Evolutionary conservation across 2,888 invertebrate genomes (phyloP), one percentile per base, ranked within the genome.

Genomic region (Lamellibrachia satsuma): DNA sequence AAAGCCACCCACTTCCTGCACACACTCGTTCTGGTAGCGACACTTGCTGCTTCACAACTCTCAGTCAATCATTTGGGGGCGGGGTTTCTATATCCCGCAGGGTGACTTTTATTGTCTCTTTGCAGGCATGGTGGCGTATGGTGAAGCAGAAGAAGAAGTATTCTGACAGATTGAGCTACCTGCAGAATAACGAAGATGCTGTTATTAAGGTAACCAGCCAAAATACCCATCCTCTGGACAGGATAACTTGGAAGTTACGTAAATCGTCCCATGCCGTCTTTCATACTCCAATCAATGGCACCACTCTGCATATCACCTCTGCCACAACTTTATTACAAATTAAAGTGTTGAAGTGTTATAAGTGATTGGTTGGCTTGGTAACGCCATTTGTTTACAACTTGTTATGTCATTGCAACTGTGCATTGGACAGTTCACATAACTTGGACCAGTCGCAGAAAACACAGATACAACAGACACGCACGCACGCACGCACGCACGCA

Each of bases 61-160:
- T 22, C 39, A 1, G 51, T 52, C 8, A 91, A 22, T 27, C 52
- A 92, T 39, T 15, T 92, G 0, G 11, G 39, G 27, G 8, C 15
- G 75, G 57, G 39, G 39, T 39, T 39, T n/a, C 27, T 91, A 8
- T 90, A 27, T 52, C 7, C 96, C 96, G 75, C 75, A 0, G 15
- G n/a, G 22, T 75, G n/a, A 4, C 39, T 75, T 22, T n/a, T 6
- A 1, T n/a, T 15, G 75, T 75, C 75, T 22, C 6, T 94, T 97
- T 97, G 94, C 97, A 98, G 97, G 97, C 97, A 0, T 98, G 97
- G 97, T 98, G 97, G 97, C 97, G 97, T 93, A 97, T 97, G 93
- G 94, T 97, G 1, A 94, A 96, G 15, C 97, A 97, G 93, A 97
- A 97, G 93, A 95, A 94, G 55, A 94, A 94, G 22, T 96, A 95